A percentile compares a stretch with the other conserved stretches of the same genome.
These are phyloP conservation scores for Brachyhypopomus occidentalis DNA, from an alignment of 2,113 vertebrate species.

Conservation along the genomic window DNA sequence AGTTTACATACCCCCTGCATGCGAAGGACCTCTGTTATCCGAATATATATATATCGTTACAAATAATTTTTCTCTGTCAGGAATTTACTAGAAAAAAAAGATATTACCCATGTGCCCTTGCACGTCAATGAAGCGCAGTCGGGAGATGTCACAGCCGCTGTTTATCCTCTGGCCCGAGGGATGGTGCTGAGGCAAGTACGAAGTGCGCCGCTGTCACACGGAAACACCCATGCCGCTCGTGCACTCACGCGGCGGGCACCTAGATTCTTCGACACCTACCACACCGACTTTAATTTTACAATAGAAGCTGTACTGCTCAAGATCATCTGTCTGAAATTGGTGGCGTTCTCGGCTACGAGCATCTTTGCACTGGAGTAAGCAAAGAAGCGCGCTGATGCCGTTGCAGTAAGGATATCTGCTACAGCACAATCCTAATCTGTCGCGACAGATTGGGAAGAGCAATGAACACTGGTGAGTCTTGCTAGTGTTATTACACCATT, in stretches of 20 bases:
- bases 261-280: too few species aligned
- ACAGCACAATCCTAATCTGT: conserved; percentile 25
- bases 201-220: conserved; percentile 44
- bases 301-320: conserved; percentile 37
- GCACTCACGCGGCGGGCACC: too few species aligned
- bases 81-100: conserved; percentile 35
- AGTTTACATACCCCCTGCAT: too few species aligned
- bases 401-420: conserved; percentile 47
- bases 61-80: too few species aligned
- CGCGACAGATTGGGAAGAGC: conserved; percentile 21
- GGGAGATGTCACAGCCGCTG: too few species aligned
- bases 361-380: background rate
- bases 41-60: too few species aligned
- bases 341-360: background rate
- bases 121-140: background rate
- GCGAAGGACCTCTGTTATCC: too few species aligned
- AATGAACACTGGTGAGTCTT: conserved; percentile 62
- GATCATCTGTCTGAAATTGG: background rate
- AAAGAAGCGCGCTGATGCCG: background rate
- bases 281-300: too few species aligned
- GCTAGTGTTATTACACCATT: background rate
- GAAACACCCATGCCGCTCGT: background rate
- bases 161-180: conserved; percentile 38
- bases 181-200: conserved; percentile 64
- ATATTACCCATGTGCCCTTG: conserved; percentile 57